phyloP scores from a whole-genome alignment of 1,140 invertebrate genomes.

The Neodiprion fabricii region DNA sequence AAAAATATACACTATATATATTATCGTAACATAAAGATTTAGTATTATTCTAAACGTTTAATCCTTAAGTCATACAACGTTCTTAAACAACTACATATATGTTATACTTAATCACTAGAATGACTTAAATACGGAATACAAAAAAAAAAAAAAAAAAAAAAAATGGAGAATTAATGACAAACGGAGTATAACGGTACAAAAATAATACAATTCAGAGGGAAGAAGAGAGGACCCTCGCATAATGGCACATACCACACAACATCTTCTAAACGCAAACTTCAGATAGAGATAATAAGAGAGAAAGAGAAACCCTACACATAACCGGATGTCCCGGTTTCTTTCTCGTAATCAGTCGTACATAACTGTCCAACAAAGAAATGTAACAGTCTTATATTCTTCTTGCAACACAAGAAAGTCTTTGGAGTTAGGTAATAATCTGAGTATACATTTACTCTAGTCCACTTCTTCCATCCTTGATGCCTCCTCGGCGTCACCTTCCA shows the following conservation, averaged over 20 bases:
- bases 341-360: background rate
- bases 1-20: background rate
- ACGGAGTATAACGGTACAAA: background rate
- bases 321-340: background rate
- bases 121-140: background rate
- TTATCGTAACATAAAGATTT: background rate
- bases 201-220: background rate
- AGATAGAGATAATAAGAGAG: too few species aligned
- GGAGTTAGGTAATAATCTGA: conserved; percentile 7
- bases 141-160: background rate
- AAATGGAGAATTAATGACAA: background rate
- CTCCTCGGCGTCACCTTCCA: conserved; percentile 90
- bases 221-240: too few species aligned
- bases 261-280: too few species aligned
- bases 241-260: too few species aligned
- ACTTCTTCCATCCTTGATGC: conserved; percentile 98
- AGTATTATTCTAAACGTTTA: background rate
- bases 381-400: background rate
- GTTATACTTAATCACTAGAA: background rate
- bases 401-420: conserved; percentile 8
- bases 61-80: background rate
- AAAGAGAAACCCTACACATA: too few species aligned
- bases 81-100: background rate
- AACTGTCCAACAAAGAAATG: background rate
- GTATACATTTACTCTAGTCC: conserved; percentile 73